Base-by-base conservation (phyloP, 2,113 vertebrate genomes). In the Chaenogobius annularis region DNA sequence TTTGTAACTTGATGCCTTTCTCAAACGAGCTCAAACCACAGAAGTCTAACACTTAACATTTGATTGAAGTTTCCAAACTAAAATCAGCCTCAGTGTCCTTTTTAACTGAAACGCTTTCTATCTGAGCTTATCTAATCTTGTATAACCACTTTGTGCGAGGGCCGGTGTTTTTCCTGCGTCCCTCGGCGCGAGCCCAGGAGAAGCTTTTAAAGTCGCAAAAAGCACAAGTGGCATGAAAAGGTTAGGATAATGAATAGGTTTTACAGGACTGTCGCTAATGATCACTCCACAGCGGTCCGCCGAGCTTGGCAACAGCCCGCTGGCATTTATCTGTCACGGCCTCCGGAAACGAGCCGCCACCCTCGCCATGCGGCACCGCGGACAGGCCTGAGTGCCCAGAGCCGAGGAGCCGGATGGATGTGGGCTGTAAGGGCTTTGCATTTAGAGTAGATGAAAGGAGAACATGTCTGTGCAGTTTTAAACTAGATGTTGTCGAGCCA, bases 161-260 rank as follows among this genome's bases (percentile, higher is more conserved):
- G 67, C 69, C 56, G 70, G 63, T 46, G 62, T 75, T 77, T 71
- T 71, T 40, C 52, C 52, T 35, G 20, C 12, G 35, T 79, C 78
- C 66, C 79, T 77, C 46, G 47, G 67, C 44, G 63, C 74, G 66
- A 76, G 70, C 35, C 50, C 70, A 72, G 66, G 70, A 79, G 75
- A 22, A 20, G 70, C 69, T 83, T 85, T 52, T 79, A 75, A 80
- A 76, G 73, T 15, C 63, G 48, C 70, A 74, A 40, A 67, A 69
- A 69, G 66, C 55, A 68, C 75, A 74, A 44, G 0, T 70, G 68
- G 47, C 20, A 66, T 66, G 75, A 78, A 77, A 86, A 83, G 77
- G 79, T 86, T 83, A 47, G 61, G 69, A 77, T 89, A 88, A 89
- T 91, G 70, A 44, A 81, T 74, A 68, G 74, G 26, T 81, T 90